phyloP scores from a whole-genome alignment of 2,797 vertebrate genomes.

The Scarus forsteni region DNA sequence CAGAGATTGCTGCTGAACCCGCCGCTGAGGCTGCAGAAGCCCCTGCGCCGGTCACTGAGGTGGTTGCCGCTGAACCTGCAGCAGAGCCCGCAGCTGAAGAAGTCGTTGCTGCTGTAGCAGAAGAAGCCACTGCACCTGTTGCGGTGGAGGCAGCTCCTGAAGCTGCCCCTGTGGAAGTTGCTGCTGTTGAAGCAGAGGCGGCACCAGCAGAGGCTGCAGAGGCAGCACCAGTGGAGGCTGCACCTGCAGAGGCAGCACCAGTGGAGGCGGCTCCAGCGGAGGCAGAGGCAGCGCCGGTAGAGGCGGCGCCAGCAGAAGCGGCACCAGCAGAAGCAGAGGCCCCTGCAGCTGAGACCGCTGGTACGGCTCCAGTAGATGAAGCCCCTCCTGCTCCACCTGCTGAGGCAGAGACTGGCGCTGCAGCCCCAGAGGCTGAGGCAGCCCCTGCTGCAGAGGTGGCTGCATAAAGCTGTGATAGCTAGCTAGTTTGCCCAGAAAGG shows the following conservation, averaged over 20 bases:
- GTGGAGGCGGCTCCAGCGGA: not conserved
- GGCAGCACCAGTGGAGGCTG: conserved; percentile 15
- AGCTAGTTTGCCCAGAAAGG: conserved; percentile 30
- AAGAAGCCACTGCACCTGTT: conserved; percentile 31
- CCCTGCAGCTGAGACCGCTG: conserved; percentile 59
- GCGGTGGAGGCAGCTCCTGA: conserved; percentile 26
- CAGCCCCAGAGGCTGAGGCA: conserved; percentile 53
- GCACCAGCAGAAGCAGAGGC: conserved; percentile 37
- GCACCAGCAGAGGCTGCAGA: conserved; percentile 8
- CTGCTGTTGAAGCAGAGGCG: conserved; percentile 4
- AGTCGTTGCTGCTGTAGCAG: not conserved
- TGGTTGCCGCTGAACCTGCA: conserved; percentile 1
- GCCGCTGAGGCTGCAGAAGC: conserved; percentile 34
- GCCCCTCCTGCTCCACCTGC: conserved; percentile 31
- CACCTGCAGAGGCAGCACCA: not conserved
- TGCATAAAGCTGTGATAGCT: conserved; percentile 50
- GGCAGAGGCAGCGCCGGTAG: not conserved
- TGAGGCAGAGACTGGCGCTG: conserved; percentile 51
- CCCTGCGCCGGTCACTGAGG: not conserved
- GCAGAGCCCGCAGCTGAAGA: conserved; percentile 15
- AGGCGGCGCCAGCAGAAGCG: conserved; percentile 17
- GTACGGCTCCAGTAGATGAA: conserved; percentile 70
- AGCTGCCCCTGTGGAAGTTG: conserved; percentile 26
- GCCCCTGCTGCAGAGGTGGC: conserved; percentile 56
- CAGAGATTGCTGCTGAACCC: conserved; percentile 30